These are phyloP conservation scores for Microplitis demolitor DNA, from an alignment of 1,140 invertebrate species.

Conservation along the genomic window DNA sequence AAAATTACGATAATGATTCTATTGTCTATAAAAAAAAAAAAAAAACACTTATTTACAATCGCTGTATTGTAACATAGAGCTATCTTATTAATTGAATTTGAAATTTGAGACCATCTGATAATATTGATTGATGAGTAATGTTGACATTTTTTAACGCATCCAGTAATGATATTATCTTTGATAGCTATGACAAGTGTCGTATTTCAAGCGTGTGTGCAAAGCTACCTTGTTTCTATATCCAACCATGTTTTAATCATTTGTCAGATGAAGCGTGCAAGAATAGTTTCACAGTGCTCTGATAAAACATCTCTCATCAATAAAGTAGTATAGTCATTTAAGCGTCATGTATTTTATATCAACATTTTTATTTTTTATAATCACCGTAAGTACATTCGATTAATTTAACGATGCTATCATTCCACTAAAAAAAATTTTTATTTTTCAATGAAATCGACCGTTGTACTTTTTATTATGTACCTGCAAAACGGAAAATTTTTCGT, in stretches of 20 bases:
- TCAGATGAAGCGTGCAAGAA: background rate
- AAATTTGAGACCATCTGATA: constrained; percentile 17
- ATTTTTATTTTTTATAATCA: background rate
- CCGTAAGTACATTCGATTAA: constrained; percentile 9
- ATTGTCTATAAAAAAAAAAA: too few relatives aligned
- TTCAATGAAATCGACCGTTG: too few relatives aligned
- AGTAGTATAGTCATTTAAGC: background rate
- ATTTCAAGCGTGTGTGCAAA: background rate
- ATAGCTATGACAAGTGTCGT: constrained; percentile 16
- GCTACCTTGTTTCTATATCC: background rate
- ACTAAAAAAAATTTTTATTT: too few relatives aligned
- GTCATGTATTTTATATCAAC: constrained; percentile 6
- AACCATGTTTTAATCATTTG: constrained; percentile 21
- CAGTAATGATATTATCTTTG: background rate
- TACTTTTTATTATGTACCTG: too few relatives aligned
- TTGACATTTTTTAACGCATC: constrained; percentile 26
- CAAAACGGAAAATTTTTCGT: too few relatives aligned
- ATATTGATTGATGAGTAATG: constrained; percentile 26
- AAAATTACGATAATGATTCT: too few relatives aligned
- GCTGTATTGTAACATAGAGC: background rate
- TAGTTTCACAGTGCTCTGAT: constrained; percentile 5
- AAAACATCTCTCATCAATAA: background rate
- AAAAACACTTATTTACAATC: too few relatives aligned
- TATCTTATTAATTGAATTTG: background rate
- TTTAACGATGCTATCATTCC: too few relatives aligned